Evolutionary conservation across 2,113 vertebrate genomes (phyloP), one percentile per base, ranked within the genome.

Genomic region (Pogona vitticeps): DNA sequence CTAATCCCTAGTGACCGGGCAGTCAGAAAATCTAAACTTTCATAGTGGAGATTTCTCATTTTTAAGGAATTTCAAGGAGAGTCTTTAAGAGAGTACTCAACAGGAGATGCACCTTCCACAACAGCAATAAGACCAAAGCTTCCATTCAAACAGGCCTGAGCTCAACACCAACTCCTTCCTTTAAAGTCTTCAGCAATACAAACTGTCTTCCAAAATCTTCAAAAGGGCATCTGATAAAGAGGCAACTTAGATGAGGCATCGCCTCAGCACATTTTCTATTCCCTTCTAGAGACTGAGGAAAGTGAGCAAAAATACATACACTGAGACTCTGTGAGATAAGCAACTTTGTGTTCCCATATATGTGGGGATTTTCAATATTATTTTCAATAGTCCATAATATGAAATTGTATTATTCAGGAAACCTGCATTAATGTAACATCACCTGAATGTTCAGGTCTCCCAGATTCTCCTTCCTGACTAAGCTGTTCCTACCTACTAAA

Each of bases 341-440:
- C 72, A 76, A 68, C 38, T 83, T 14, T 6, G 15, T 31, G 40
- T n/a, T 56, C 31, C n/a, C 68, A 73, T 23, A 40, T 26, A 36
- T 70, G 59, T 81, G 9, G 52, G 77, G 78, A 61, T 80, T 61
- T 73, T 59, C 52, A 40, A 67, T 59, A 80, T 80, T 71, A 76
- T 76, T 85, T 85, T 52, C 59, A 79, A 38, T 40, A 26, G 76
- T 17, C 52, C 76, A 79, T 33, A 79, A 67, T 67, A 65, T 18
- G 52, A 72, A 59, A n/a, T 23, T 61, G 46, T 80, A 28, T 72
- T 79, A 78, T 40, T 26, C 28, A 79, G 28, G 33, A 80, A 86
- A 85, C 71, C 65, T 31, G 52, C 21, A 79, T 77, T 80, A 86
- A 36, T 46, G 79, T 79, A 79, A 79, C 65, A 58, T 40, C 56